Evolutionary conservation across 2,888 invertebrate species (phyloP).

Genomic region (Aphidoletes aphidimyza): DNA sequence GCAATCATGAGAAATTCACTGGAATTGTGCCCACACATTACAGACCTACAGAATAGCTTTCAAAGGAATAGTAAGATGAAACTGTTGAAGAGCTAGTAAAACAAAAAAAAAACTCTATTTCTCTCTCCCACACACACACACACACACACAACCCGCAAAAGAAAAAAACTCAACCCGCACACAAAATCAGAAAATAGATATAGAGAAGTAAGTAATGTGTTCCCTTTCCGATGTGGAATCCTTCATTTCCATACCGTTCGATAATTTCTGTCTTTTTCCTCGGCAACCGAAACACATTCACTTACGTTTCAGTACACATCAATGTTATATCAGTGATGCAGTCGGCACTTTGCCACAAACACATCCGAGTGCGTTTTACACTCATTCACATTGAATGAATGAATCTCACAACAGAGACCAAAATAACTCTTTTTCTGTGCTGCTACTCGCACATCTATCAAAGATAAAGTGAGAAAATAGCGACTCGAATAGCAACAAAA

Average conservation of each 20-base stretch:
- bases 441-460: neutral
- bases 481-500: neutral
- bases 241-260: neutral
- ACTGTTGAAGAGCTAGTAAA: no score
- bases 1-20: no score
- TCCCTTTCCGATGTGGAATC: neutral
- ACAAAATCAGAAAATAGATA: neutral
- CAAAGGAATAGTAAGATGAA: no score
- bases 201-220: neutral
- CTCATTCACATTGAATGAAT: neutral
- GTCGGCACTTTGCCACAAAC: neutral
- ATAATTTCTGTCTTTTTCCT: neutral
- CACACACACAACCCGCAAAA: no score
- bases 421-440: neutral
- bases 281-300: no score
- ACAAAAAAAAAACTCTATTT: no score
- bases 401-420: neutral
- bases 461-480: slow-evolving; percentile 16
- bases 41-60: no score
- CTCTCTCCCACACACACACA: no score
- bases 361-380: slow-evolving; percentile 22
- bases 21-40: neutral
- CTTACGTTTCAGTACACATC: neutral
- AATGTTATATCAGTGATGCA: slow-evolving; percentile 3
- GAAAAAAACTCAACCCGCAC: neutral